Base-by-base conservation (phyloP, 2,113 vertebrate species). In the Melanotaenia duboulayi region DNA sequence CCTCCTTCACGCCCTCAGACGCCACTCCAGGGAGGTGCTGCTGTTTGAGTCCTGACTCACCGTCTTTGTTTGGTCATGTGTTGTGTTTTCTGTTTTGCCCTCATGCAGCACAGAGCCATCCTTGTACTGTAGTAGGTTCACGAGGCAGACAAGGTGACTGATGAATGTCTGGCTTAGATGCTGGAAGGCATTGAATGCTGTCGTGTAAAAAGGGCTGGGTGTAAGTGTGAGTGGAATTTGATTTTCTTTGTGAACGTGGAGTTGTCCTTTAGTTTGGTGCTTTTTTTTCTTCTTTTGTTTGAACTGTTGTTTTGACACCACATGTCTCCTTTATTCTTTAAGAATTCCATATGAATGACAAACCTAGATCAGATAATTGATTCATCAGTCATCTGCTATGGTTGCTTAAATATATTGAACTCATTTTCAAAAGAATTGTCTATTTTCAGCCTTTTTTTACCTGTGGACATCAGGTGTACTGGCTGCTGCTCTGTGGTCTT, bases 21-120 rank as follows among this genome's bases (percentile, higher is more conserved):
- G 13, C 50, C 57, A 71, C 81, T 63, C 48, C 56, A 14, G 80
- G 82, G 75, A 79, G 81, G 70, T 49, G 79, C 64, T 75, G 70
- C 62, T 76, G 81, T 73, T 85, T 60, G 48, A 76, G 68, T 20
- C 81, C 63, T 90, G 83, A 92, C 83, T 91, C 86, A 83, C 76
- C 20, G 76, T 82, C 84, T 87, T 86, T 86, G 81, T 82, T 81
- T 64, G 71, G 64, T 80, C 65, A 58, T 61, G 63, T 74, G 84
- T 69, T 56, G n/a, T 64, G 52, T 70, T 65, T 76, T 23, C 40
- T 23, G 52, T 24, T 64, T 66, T 42, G 28, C 3, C 10, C 8
- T 9, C 23, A 22, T 40, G 64, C 44, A 22, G 50, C 60, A 75
- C 68, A 77, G 68, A 78, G 55, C 23, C 46, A 61, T 80, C 71